Percentiles rank a stretch among this genome's conserved stretches.
phyloP scores from a whole-genome alignment of 2,888 invertebrate species.

The Ennomos erosarius region DNA sequence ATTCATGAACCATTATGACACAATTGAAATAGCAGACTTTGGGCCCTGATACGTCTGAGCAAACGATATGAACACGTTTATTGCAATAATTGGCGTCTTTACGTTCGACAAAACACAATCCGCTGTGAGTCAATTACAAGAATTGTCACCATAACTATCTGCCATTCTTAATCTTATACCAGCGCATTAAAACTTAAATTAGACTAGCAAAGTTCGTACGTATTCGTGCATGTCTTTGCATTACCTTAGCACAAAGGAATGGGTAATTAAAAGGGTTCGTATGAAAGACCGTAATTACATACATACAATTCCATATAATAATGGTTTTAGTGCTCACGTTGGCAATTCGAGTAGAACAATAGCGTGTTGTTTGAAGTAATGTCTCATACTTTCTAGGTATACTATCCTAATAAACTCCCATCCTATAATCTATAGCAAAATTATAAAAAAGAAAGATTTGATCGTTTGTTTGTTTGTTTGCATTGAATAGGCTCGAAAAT shows the following conservation, averaged over 20 bases:
- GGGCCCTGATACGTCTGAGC: conserved; percentile 50
- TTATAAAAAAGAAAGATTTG: no score
- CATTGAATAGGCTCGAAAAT: no score
- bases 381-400: no score
- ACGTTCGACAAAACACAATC: conserved; percentile 38
- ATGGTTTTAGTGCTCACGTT: conserved; percentile 44
- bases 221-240: conserved; percentile 26
- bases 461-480: no score
- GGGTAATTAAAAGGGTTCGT: conserved; percentile 75
- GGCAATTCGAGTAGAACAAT: conserved; percentile 52
- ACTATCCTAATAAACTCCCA: no score
- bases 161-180: conserved; percentile 4
- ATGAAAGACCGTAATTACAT: conserved; percentile 74
- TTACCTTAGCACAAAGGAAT: conserved; percentile 64
- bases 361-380: conserved; percentile 7
- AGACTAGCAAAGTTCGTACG: neutral
- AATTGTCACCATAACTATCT: neutral
- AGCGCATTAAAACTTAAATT: neutral
- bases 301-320: conserved; percentile 46
- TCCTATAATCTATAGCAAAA: no score
- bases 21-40: no score
- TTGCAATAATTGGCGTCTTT: conserved; percentile 77
- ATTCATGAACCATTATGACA: no score
- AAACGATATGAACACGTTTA: conserved; percentile 64
- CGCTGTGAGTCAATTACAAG: neutral